Evolutionary conservation across 2,888 invertebrate genomes (phyloP), one percentile per base, ranked within the genome.

Genomic region (Isotomurus palustris): DNA sequence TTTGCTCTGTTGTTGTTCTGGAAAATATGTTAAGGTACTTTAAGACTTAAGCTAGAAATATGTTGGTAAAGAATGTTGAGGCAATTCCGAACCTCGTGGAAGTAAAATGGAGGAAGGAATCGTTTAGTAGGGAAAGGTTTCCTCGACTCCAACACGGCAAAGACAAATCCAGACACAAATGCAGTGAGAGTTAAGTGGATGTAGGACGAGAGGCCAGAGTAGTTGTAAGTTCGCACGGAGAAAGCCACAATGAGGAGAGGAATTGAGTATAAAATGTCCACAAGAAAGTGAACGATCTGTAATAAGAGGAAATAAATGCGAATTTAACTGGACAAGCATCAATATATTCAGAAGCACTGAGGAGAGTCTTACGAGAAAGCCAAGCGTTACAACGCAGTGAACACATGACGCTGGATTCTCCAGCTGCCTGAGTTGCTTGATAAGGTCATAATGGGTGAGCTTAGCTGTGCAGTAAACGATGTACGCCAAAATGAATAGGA

Each of bases 201-300:
- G 25, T 25, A 50, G 24, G 38, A 4, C 22, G 27, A 6, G 8
- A n/a, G 3, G 4, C 50, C 50, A 8, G 21, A 5, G 17, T 4
- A 22, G 12, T 19, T 22, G 27, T 50, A 40, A 21, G 27, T 21
- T 14, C 21, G 21, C 25, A 50, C 17, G 17, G 50, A 50, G 14
- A 50, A 50, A 8, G 38, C 50, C 17, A 50, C 50, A 25, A 50
- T 50, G n/a, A 50, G 6, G n/a, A 50, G 27, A 2, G 50, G 50
- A 27, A 50, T 50, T 5, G 38, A 4, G 25, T 50, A 50, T 2
- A 50, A 40, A 17, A 50, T 25, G 25, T 50, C 27, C 17, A 50
- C 40, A 2, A 50, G n/a, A 3, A 50, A 10, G 38, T 50, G 50
- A 12, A 50, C 21, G 4, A 22, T 25, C 50, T 50, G 35, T 44